Conservation (phyloP, 2,797 vertebrate species). For the Garrulus glandarius region DNA sequence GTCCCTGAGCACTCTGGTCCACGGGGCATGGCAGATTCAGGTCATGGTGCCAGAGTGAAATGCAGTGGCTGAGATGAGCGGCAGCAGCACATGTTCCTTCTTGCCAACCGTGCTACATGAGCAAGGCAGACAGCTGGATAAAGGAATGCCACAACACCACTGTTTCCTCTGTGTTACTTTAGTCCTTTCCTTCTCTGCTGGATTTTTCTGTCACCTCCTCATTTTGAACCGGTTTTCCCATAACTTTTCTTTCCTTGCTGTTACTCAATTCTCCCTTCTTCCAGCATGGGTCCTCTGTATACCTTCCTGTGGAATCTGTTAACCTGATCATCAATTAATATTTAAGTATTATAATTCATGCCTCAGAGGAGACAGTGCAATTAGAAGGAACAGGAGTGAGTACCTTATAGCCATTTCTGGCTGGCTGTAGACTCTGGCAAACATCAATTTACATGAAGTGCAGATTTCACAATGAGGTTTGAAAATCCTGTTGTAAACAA, state of each 20-base stretch:
- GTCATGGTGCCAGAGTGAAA: neutral
- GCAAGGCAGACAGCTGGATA: neutral
- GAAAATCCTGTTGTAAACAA: slow-evolving; percentile 3
- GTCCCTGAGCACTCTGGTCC: neutral
- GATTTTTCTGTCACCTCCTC: neutral
- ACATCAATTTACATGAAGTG: neutral
- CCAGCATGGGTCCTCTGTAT: neutral
- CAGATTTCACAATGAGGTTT: slow-evolving; percentile 7
- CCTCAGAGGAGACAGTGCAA: neutral
- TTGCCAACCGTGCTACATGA: neutral
- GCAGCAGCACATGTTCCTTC: neutral
- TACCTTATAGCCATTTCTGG: neutral
- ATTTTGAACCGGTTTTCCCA: neutral
- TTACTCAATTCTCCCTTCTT: neutral
- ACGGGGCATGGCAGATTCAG: neutral
- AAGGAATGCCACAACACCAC: neutral
- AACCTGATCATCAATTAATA: neutral
- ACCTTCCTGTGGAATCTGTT: neutral
- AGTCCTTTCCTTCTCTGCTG: neutral
- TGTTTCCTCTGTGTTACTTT: neutral
- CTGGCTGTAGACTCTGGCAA: neutral
- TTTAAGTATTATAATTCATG: neutral
- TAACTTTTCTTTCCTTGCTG: neutral
- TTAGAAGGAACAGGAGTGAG: neutral
- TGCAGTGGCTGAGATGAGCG: neutral